Percentiles rank a stretch among this genome's conserved stretches.
Conservation (phyloP, 2,888 invertebrate species). For the Ditula angustiorana region DNA sequence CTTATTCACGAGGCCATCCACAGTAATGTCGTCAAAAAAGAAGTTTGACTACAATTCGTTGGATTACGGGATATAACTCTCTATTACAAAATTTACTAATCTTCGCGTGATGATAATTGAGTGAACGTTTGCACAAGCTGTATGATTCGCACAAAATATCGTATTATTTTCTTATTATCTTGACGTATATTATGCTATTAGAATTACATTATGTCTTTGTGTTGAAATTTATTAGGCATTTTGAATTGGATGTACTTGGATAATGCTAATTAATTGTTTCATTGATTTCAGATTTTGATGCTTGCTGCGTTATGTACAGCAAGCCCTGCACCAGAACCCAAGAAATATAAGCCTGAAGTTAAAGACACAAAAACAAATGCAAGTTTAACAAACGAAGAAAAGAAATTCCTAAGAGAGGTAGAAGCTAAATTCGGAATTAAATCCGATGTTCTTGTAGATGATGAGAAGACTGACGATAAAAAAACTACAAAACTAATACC, state of each 20-base stretch:
- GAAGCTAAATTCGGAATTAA: constrained; percentile 80
- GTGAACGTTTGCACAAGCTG: not conserved
- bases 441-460: constrained; percentile 53
- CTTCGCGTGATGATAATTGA: not conserved
- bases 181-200: constrained; percentile 5
- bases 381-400: constrained; percentile 74
- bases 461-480: constrained; percentile 39
- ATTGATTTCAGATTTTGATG: constrained; percentile 72
- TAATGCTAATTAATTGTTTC: constrained; percentile 27
- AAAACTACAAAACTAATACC: constrained; percentile 43
- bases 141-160: not conserved
- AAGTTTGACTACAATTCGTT: not conserved
- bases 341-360: constrained; percentile 69
- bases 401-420: constrained; percentile 76
- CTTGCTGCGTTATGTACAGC: constrained; percentile 57
- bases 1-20: not conserved
- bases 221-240: not conserved
- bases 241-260: not conserved
- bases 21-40: not conserved
- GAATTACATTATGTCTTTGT: not conserved
- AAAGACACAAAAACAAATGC: constrained; percentile 61
- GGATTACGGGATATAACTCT: not conserved
- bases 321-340: constrained; percentile 73
- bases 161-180: constrained; percentile 6
- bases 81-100: not conserved